Evolutionary conservation across 2,888 invertebrate genomes (phyloP).

Genomic region (Diadegma fenestrale): DNA sequence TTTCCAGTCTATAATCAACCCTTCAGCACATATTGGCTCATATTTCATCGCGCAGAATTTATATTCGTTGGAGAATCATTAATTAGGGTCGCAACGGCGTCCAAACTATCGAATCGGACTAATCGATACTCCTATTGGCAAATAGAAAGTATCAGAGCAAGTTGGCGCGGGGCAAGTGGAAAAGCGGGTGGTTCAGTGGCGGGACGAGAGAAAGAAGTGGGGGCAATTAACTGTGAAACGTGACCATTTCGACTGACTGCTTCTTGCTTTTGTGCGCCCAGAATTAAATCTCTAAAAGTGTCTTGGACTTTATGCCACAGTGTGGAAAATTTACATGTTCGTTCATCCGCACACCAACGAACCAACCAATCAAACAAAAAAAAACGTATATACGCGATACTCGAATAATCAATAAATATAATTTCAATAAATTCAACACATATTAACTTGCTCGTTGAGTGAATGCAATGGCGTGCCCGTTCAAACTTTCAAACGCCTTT

Average conservation of each 20-base stretch:
- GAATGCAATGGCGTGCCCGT: too few relatives aligned
- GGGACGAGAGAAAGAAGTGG: slow-evolving; percentile 45
- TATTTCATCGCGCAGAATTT: slow-evolving; percentile 12
- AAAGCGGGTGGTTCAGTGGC: slow-evolving; percentile 49
- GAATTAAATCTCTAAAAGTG: slow-evolving; percentile 48
- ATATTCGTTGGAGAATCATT: slow-evolving; percentile 53
- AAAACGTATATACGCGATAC: slow-evolving; percentile 25
- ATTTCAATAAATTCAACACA: not conserved
- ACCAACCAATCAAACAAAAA: slow-evolving; percentile 24
- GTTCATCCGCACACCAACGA: slow-evolving; percentile 36
- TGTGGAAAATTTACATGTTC: slow-evolving; percentile 51
- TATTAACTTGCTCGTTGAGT: not conserved
- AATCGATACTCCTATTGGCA: slow-evolving; percentile 55
- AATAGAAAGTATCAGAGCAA: slow-evolving; percentile 33
- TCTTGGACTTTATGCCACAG: slow-evolving; percentile 57
- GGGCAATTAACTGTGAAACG: slow-evolving; percentile 67
- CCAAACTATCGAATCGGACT: slow-evolving; percentile 39
- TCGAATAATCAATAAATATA: not conserved
- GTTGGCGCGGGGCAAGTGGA: slow-evolving; percentile 36
- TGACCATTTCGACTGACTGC: slow-evolving; percentile 66
- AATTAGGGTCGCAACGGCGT: slow-evolving; percentile 42
- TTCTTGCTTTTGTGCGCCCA: slow-evolving; percentile 52
- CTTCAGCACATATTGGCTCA: not conserved
- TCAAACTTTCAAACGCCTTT: not conserved
- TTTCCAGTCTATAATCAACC: not conserved